Evolutionary conservation across 1,140 invertebrate genomes (phyloP).

Genomic region (Achroia grisella): DNA sequence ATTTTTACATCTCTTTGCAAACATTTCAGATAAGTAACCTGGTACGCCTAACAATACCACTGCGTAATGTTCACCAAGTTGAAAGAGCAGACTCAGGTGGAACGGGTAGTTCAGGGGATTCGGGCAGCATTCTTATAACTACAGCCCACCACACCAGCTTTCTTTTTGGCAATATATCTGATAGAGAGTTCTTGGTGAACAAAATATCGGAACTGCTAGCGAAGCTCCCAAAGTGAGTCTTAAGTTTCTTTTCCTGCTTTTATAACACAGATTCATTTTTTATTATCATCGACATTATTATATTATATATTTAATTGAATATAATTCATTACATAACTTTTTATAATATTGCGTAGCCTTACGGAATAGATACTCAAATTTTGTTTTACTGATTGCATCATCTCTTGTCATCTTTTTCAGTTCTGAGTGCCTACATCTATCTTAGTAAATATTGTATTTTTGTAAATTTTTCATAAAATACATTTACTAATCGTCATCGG

Average conservation of each 20-base stretch:
- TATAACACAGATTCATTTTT: too few relatives aligned
- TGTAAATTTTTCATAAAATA: too few relatives aligned
- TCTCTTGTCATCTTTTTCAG: too few relatives aligned
- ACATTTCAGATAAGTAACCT: slow-evolving; percentile 85
- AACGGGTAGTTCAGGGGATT: slow-evolving; percentile 75
- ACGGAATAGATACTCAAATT: too few relatives aligned
- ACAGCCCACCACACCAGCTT: slow-evolving; percentile 87
- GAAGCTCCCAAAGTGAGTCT: slow-evolving; percentile 69
- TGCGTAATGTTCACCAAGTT: slow-evolving; percentile 76
- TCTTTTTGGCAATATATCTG: slow-evolving; percentile 91
- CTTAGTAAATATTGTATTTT: too few relatives aligned
- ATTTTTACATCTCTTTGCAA: slow-evolving; percentile 6
- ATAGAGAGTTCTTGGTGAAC: slow-evolving; percentile 90
- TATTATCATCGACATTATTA: too few relatives aligned
- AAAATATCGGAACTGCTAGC: slow-evolving; percentile 92
- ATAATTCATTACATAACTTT: too few relatives aligned
- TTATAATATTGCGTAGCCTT: too few relatives aligned
- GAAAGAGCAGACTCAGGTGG: slow-evolving; percentile 54
- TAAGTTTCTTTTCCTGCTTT: neutral
- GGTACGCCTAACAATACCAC: slow-evolving; percentile 91
- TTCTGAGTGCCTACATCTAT: too few relatives aligned
- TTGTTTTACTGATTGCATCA: too few relatives aligned
- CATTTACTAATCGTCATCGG: too few relatives aligned
- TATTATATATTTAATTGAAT: too few relatives aligned
- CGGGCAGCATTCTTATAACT: slow-evolving; percentile 90